Evolutionary conservation across 2,888 invertebrate species (phyloP).

Genomic region (Polydrusus cervinus): DNA sequence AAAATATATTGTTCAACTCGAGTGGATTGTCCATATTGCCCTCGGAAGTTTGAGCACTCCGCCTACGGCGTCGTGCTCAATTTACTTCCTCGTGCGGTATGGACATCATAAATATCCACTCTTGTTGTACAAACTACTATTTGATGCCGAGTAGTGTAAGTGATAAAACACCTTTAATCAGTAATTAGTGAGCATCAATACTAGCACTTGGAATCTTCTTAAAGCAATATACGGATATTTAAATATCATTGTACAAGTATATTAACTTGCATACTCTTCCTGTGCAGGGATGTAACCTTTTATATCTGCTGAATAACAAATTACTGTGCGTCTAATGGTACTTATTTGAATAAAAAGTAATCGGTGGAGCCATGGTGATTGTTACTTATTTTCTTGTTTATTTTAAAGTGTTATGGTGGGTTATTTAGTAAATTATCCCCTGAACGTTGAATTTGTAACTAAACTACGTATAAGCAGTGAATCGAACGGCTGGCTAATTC

Average conservation of each 20-base stretch:
- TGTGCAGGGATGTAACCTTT: not conserved
- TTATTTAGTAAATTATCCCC: slow-evolving; percentile 76
- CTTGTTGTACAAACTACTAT: too few relatives aligned
- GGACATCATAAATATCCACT: too few relatives aligned
- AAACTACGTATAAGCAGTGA: slow-evolving; percentile 79
- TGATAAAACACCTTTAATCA: too few relatives aligned
- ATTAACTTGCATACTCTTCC: not conserved
- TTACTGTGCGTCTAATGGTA: slow-evolving; percentile 32
- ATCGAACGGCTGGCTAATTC: slow-evolving; percentile 76
- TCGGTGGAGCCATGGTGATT: slow-evolving; percentile 64
- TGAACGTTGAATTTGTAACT: slow-evolving; percentile 77
- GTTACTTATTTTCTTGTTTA: slow-evolving; percentile 71
- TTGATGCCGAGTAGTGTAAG: too few relatives aligned
- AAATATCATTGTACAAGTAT: not conserved
- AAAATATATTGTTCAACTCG: too few relatives aligned
- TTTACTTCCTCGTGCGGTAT: too few relatives aligned
- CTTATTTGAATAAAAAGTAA: slow-evolving; percentile 48
- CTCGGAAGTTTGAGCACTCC: too few relatives aligned
- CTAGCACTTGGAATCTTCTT: too few relatives aligned
- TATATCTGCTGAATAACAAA: slow-evolving; percentile 12
- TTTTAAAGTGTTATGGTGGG: slow-evolving; percentile 72
- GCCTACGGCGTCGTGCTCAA: too few relatives aligned
- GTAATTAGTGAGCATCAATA: too few relatives aligned
- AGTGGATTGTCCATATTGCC: too few relatives aligned
- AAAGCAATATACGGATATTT: too few relatives aligned